Base-by-base conservation (phyloP, 2,797 vertebrate genomes). In the Sebastes wilsoni region DNA sequence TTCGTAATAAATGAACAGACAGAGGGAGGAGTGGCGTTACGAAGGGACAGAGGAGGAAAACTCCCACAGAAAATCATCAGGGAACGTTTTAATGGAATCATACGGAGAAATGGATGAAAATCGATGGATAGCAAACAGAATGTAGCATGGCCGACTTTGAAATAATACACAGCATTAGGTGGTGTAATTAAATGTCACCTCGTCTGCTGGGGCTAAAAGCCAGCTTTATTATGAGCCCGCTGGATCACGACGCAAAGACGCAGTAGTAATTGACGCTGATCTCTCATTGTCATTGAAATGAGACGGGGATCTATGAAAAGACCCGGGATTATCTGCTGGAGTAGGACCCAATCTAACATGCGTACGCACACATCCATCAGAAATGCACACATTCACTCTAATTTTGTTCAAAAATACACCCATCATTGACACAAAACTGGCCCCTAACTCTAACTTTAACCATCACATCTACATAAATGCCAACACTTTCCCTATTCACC, bases 231-330 rank as follows among this genome's bases (percentile, higher is more conserved):
- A 69, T 82, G 72, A 60, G 66, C 77, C 42, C 16, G 72, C 59
- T 25, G 68, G 77, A 90, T 79, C 83, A 83, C 13, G 23, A 81
- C 30, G 77, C 77, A 78, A 75, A 90, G 70, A 80, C 69, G 13
- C 38, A 70, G 65, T 49, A 67, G 79, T 90, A 92, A 92, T 88
- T 91, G 88, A 87, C 11, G 36, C 68, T 87, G 80, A 93, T 89
- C 85, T 88, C 46, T 72, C 36, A 79, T 87, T 93, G 83, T 91
- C 83, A 91, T 89, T 93, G 54, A 89, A 93, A 92, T 93, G 73
- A 90, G 60, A 81, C 79, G 20, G 27, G 64, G 61, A 86, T 92
- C 80, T 75, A 60, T 83, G 87, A 88, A 85, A 84, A 81, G 64
- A 70, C 27, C 56, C 1, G 0, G n/a, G 83, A 69, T 91, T 77